phyloP scores from a whole-genome alignment of 2,113 vertebrate species.

The Myotis davidii region DNA sequence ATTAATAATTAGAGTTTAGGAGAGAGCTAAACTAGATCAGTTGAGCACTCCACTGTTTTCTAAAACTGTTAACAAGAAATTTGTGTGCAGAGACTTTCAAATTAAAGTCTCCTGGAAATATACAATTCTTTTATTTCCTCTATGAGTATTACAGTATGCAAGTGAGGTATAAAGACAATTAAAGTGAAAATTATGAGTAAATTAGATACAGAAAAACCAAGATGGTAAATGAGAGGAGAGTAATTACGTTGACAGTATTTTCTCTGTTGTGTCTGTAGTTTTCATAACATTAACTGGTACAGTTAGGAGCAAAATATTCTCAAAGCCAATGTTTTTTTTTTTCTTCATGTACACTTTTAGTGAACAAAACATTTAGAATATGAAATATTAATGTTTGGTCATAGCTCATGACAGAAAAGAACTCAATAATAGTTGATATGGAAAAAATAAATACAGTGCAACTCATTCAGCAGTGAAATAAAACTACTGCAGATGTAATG shows the following conservation, averaged over 20 bases:
- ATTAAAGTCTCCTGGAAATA: not conserved
- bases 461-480: conserved; percentile 53
- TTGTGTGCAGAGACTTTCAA: not conserved
- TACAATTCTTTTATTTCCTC: not conserved
- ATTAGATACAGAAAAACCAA: not conserved
- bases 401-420: conserved; percentile 10
- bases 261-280: conserved; percentile 30
- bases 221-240: conserved; percentile 47
- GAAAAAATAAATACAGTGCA: conserved; percentile 25
- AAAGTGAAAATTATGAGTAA: conserved; percentile 45
- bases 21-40: not conserved
- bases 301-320: conserved; percentile 23
- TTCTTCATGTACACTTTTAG: not conserved
- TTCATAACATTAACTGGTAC: not conserved
- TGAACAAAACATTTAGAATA: conserved; percentile 38
- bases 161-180: conserved; percentile 48
- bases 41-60: not conserved
- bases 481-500: conserved; percentile 42
- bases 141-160: conserved; percentile 18
- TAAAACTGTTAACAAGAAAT: not conserved
- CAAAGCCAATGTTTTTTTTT: not conserved
- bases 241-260: conserved; percentile 35
- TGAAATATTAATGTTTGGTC: not conserved
- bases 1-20: not conserved
- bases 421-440: not conserved